Percentiles rank a stretch among this genome's conserved stretches.
Conservation (phyloP, 2,888 invertebrate genomes). For the Hemicrepidius hirtus region DNA sequence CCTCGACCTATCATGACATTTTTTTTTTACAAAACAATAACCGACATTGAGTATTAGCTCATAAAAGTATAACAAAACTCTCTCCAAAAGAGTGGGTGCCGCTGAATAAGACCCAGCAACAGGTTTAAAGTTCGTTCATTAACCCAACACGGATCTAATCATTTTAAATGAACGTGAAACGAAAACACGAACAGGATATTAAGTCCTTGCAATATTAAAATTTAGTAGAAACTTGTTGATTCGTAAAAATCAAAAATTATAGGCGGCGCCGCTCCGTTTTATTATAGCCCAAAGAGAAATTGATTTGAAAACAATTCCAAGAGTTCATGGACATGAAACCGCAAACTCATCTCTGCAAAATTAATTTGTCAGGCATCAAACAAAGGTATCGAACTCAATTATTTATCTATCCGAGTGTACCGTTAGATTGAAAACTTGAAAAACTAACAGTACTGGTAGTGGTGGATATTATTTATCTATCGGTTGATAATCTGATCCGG, state of each 20-base stretch:
- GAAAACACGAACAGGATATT: conserved; percentile 15
- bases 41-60: too few species aligned
- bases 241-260: not conserved
- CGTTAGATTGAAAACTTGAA: conserved; percentile 2
- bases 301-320: not conserved
- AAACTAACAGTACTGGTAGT: conserved; percentile 14
- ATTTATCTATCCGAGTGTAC: not conserved
- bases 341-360: conserved; percentile 6
- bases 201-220: not conserved
- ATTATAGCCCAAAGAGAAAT: not conserved
- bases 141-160: conserved; percentile 18
- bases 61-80: conserved; percentile 5
- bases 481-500: not conserved
- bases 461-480: not conserved
- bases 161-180: not conserved
- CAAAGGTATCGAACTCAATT: not conserved
- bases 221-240: not conserved
- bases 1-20: too few species aligned
- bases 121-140: conserved; percentile 22
- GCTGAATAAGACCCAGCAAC: not conserved
- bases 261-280: not conserved
- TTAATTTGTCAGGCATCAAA: conserved; percentile 6
- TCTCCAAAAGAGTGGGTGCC: not conserved
- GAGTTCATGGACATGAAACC: conserved; percentile 1
- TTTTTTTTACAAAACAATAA: too few species aligned